Conservation (phyloP, 2,888 invertebrate species). For the Melanostoma scalare region DNA sequence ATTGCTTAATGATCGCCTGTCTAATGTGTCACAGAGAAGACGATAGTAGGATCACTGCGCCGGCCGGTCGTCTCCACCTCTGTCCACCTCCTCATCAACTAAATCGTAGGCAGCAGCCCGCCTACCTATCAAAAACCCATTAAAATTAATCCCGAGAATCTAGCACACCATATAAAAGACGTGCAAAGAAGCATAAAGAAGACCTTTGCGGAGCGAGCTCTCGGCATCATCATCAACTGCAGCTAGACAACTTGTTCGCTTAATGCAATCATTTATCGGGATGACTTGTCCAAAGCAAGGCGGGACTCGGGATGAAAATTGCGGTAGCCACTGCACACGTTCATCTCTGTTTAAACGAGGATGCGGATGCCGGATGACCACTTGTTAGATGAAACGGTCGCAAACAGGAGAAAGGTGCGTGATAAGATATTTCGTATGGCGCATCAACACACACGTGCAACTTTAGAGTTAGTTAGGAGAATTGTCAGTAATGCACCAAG, state of each 20-base stretch:
- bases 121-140: slow-evolving; percentile 71
- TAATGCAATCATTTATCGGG: slow-evolving; percentile 67
- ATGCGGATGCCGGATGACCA: slow-evolving; percentile 23
- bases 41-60: slow-evolving; percentile 2
- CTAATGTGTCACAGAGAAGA: slow-evolving; percentile 48
- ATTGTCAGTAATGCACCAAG: slow-evolving; percentile 62
- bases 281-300: slow-evolving; percentile 28
- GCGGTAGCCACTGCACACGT: slow-evolving; percentile 32
- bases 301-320: slow-evolving; percentile 34
- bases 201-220: slow-evolving; percentile 18
- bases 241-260: slow-evolving; percentile 71
- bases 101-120: slow-evolving; percentile 51
- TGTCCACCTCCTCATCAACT: slow-evolving; percentile 49
- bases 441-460: slow-evolving; percentile 30
- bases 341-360: slow-evolving; percentile 48
- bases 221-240: slow-evolving; percentile 25
- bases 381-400: not conserved
- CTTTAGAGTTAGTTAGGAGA: not conserved
- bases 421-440: slow-evolving; percentile 57
- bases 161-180: slow-evolving; percentile 44
- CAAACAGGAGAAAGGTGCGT: slow-evolving; percentile 64
- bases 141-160: slow-evolving; percentile 71
- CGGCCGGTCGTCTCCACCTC: slow-evolving; percentile 38
- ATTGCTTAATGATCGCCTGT: slow-evolving; percentile 62
- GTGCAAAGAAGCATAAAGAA: not conserved